Percentiles rank a stretch among this genome's conserved stretches.
phyloP scores from a whole-genome alignment of 2,113 vertebrate genomes.

The Gnathonemus echidnorhynchus region DNA sequence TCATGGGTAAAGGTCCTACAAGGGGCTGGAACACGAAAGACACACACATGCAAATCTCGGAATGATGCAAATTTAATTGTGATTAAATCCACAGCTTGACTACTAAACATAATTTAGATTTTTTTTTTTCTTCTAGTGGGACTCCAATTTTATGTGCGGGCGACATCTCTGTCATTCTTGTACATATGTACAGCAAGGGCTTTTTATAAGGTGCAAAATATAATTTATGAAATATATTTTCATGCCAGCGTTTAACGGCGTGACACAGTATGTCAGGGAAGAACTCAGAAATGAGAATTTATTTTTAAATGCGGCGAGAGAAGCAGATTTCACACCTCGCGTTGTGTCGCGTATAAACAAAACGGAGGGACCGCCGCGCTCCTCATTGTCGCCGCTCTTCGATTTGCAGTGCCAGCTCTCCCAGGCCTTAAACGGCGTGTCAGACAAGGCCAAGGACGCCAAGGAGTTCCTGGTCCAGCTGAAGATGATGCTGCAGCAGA shows the following conservation, averaged over 20 bases:
- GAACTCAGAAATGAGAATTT: neutral
- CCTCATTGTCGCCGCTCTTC: constrained; percentile 10
- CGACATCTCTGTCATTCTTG: neutral
- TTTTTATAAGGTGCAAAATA: neutral
- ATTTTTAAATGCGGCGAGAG: neutral
- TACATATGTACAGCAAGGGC: neutral
- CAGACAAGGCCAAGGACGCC: constrained; percentile 95
- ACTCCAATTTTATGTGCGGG: neutral
- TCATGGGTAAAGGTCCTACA: constrained; percentile 2
- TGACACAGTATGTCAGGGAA: neutral
- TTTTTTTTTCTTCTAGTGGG: neutral
- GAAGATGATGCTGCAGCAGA: constrained; percentile 91
- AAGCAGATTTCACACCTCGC: neutral
- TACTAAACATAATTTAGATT: neutral
- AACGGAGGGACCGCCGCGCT: rapidly evolving
- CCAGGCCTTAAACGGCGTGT: constrained; percentile 90
- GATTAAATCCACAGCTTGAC: neutral
- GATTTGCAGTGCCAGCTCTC: constrained; percentile 82
- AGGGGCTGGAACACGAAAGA: neutral
- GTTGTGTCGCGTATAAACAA: neutral
- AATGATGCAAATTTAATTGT: neutral
- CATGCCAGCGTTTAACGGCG: neutral
- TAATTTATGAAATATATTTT: neutral
- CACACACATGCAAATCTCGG: neutral
- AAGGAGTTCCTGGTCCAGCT: constrained; percentile 96